Base-by-base conservation (phyloP, 35 echinoderm and acorn worm species). In the Eucidaris tribuloides region DNA sequence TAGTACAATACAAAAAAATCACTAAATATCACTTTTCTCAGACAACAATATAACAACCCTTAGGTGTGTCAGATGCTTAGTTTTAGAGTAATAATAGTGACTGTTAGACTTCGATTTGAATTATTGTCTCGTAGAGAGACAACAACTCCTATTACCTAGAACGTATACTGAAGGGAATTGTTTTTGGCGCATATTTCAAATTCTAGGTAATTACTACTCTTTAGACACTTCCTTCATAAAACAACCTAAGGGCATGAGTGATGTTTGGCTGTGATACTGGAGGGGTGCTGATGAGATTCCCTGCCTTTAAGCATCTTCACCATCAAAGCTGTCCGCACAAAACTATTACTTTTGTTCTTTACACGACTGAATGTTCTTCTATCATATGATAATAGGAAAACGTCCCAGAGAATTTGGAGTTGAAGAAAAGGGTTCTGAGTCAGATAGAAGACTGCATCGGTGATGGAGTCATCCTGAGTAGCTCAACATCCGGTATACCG, bases 371-470 rank as follows among this genome's bases (percentile, higher is more conserved):
- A 37, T 81, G 15, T n/a, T n/a, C n/a, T n/a, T n/a, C 42, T 43
- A 46, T 80, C 37, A 50, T 42, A 38, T 14, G n/a, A n/a, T n/a
- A n/a, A n/a, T 50, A 94, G 92, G 92, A 94, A 82, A 85, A 87
- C 83, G 87, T 94, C 1, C 92, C 92, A 72, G 92, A 94, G 58
- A 94, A 86, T 37, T 18, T 85, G 4, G 87, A 80, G 15, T 68
- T 94, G 23, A 94, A 94, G 64, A 76, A 79, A 46, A 58, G 76
- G 43, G 87, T 90, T 5, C 86, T 90, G 24, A 86, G 49, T 31
- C 45, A 94, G 15, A 80, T 94, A 28, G 92, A 94, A 29, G 14
- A 86, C 78, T 85, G 71, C 78, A 87, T 46, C 11, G 79, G 79
- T 56, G 83, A 91, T 19, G 27, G 40, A 25, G 78, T 83, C 30